Evolutionary conservation across 2,113 vertebrate genomes (phyloP), one percentile per base, ranked within the genome.

Genomic region (Microcebus tavaratra): DNA sequence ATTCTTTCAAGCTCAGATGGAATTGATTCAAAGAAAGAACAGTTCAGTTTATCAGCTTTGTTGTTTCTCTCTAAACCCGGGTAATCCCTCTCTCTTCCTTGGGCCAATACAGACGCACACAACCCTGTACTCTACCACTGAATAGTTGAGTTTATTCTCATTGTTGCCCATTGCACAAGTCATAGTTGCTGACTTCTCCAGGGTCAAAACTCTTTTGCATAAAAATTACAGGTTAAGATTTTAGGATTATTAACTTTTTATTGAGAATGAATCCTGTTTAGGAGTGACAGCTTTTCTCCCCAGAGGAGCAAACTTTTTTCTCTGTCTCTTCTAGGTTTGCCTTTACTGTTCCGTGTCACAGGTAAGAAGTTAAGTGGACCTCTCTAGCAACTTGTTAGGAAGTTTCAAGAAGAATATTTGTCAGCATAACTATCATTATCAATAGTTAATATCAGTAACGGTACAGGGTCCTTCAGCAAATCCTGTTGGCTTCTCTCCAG

Each of bases 1-100:
- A 8, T 92, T 95, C 75, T 98, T 96, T 90, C n/a, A 27, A 91
- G 29, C 13, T 86, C 12, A 84, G 39, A 94, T 53, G 42, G 68
- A 95, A 88, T 17, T 39, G 6, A 90, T 42, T 88, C 65, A 83
- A 78, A 88, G 25, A 90, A 45, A 90, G 63, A 98, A 53, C 4
- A 36, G 94, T 95, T 72, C 3, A 7, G 55, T 97, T 92, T 93
- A 25, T 29, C 21, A 86, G 14, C 12, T 89, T 27, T 92, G 23
- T 18, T 95, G 15, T 89, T 95, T 96, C 83, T 94, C 73, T 70
- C 76, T 93, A 50, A 95, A 20, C 2, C 0, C 15, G 2, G 95
- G 93, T 72, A 34, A 0, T 57, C 18, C 39, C 39, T 39, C 39
- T 39, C 39, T 39, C 39, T 39, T 39, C 39, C 39, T 39, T 39